Percentiles rank a stretch among this genome's conserved stretches.
Conservation (phyloP, 2,797 vertebrate genomes). For the Erethizon dorsatum region DNA sequence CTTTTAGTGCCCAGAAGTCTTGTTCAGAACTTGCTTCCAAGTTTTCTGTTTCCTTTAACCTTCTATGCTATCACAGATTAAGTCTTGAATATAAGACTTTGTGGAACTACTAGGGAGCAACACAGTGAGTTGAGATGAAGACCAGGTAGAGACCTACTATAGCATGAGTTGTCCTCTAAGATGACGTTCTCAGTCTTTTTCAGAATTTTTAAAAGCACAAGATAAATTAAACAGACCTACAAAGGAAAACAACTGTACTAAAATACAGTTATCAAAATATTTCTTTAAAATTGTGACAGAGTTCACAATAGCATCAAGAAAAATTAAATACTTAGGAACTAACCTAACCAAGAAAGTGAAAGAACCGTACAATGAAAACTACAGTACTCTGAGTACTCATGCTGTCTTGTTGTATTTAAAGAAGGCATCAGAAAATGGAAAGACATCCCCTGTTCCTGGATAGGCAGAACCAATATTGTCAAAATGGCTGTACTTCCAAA, state of each 20-base stretch:
- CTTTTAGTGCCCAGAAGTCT: not conserved
- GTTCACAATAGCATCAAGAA: not conserved
- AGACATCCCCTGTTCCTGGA: not conserved
- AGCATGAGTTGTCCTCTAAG: not conserved
- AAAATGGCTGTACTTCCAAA: not conserved
- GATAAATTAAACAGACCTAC: slow-evolving; percentile 7
- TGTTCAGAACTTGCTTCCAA: slow-evolving; percentile 26
- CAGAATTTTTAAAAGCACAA: slow-evolving; percentile 43
- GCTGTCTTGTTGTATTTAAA: not conserved
- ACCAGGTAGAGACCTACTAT: not conserved
- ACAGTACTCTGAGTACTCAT: not conserved
- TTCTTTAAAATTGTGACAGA: not conserved
- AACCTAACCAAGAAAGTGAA: not conserved
- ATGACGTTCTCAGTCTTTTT: slow-evolving; percentile 24
- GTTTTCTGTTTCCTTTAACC: slow-evolving; percentile 53
- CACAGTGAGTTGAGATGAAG: slow-evolving; percentile 40
- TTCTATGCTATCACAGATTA: slow-evolving; percentile 6
- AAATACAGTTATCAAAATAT: slow-evolving; percentile 64
- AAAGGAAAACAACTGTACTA: slow-evolving; percentile 53
- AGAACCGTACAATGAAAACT: not conserved
- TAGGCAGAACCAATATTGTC: not conserved
- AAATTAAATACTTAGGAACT: not conserved
- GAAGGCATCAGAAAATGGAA: not conserved
- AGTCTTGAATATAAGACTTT: slow-evolving; percentile 16
- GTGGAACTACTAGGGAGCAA: not conserved